Base-by-base conservation (phyloP, 1,140 invertebrate species). In the Ceratina australensis region DNA sequence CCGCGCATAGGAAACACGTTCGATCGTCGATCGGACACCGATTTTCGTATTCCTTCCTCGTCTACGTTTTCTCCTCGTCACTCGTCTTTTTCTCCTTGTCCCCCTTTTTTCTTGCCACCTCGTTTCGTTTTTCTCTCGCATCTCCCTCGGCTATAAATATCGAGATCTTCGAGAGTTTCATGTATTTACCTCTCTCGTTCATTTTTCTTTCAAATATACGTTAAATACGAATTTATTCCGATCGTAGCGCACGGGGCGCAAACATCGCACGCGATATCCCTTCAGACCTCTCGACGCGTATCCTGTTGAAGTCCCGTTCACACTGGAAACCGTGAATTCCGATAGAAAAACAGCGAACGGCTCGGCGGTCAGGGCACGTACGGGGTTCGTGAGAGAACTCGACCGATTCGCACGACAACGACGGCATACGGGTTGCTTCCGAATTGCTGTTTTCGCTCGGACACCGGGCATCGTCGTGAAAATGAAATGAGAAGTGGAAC, bases 41-140 rank as follows among this genome's bases (percentile, higher is more conserved):
- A 90, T 90, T 91, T 92, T 91, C 90, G 89, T 92, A 92, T 92
- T 92, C 91, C 81, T 86, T 67, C 66, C 79, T 79, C 81, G 81
- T 81, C 20, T 75, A n/a, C 47, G 56, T 75, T 61, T 64, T 80
- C 73, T 63, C 65, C 54, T 77, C 50, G 59, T 26, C 74, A 67
- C 66, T 22, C 33, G 47, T 60, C 18, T 61, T 54, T 61, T 80
- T 73, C 63, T 47, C 64, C 52, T 24, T 63, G 57, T 79, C 52
- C 33, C 61, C n/a, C 59, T n/a, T 47, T 61, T 61, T 64, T 28
- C 26, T 91, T 91, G 89, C 78, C 78, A 26, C 24, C 73, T 72
- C 76, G 73, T 66, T 8, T 56, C 47, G 24, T 33, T 74, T 80
- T 28, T 16, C 49, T 56, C 10, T 59, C 33, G 1, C 16, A 15